Evolutionary conservation across 2,888 invertebrate species (phyloP).

Genomic region (Euzophera pinguis): DNA sequence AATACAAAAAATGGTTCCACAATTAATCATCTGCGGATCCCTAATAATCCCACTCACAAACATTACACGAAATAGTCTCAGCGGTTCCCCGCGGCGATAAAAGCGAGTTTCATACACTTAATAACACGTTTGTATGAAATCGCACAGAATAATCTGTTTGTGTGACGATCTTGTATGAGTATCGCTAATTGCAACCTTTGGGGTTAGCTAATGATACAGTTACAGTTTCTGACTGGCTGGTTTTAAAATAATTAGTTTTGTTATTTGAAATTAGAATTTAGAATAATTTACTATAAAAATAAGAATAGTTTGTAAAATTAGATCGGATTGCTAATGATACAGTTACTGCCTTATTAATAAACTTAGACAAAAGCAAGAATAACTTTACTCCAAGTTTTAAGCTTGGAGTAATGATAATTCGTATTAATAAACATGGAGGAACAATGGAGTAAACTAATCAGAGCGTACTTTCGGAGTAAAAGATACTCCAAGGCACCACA

Average conservation of each 20-base stretch:
- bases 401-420: no score
- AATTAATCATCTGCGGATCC: constrained; percentile 24
- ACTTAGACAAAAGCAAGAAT: no score
- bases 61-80: constrained; percentile 39
- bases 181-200: constrained; percentile 6
- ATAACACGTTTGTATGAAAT: constrained; percentile 31
- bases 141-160: constrained; percentile 19
- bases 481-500: no score
- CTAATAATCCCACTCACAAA: constrained; percentile 26
- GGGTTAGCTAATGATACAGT: constrained; percentile 2
- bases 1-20: not conserved
- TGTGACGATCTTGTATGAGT: constrained; percentile 17
- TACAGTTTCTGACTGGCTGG: constrained; percentile 4
- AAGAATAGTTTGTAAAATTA: no score
- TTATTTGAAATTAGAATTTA: no score
- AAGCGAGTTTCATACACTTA: constrained; percentile 32
- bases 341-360: no score
- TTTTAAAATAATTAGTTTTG: not conserved
- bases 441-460: no score
- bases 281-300: no score
- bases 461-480: no score
- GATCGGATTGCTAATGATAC: no score
- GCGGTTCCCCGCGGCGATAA: constrained; percentile 43
- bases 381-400: no score
- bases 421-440: no score